phyloP scores from a whole-genome alignment of 2,797 vertebrate species.

The Siniperca undulata region DNA sequence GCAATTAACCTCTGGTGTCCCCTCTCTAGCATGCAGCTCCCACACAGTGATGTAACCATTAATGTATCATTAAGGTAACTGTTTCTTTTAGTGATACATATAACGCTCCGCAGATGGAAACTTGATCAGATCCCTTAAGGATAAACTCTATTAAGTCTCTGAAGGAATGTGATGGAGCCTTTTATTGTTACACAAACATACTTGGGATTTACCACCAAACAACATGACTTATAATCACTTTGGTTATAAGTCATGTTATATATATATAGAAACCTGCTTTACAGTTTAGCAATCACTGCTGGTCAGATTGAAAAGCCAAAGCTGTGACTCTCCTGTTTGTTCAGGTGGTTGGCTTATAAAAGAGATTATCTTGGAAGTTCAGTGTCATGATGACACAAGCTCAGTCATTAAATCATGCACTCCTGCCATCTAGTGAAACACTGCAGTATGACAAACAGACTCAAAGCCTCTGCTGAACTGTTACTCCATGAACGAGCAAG shows the following conservation, averaged over 20 bases:
- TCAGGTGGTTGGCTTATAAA: slow-evolving; percentile 27
- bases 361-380: slow-evolving; percentile 21
- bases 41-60: slow-evolving; percentile 26
- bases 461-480: neutral
- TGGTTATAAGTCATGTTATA: neutral
- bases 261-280: slow-evolving; percentile 5
- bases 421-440: slow-evolving; percentile 62
- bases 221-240: neutral
- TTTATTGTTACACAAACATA: slow-evolving; percentile 7
- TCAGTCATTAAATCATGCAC: slow-evolving; percentile 1
- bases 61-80: neutral
- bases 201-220: neutral
- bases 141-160: slow-evolving; percentile 11
- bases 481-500: neutral
- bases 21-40: slow-evolving; percentile 34
- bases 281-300: neutral
- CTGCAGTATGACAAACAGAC: slow-evolving; percentile 20
- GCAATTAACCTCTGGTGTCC: slow-evolving; percentile 63
- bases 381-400: neutral
- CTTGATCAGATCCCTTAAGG: slow-evolving; percentile 25
- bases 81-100: slow-evolving; percentile 1
- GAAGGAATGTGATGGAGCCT: slow-evolving; percentile 20
- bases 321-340: slow-evolving; percentile 29
- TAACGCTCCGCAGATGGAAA: slow-evolving; percentile 25
- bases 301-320: slow-evolving; percentile 21